Base-by-base conservation (phyloP, 2,888 invertebrate species). In the Cacoxenus indagator region DNA sequence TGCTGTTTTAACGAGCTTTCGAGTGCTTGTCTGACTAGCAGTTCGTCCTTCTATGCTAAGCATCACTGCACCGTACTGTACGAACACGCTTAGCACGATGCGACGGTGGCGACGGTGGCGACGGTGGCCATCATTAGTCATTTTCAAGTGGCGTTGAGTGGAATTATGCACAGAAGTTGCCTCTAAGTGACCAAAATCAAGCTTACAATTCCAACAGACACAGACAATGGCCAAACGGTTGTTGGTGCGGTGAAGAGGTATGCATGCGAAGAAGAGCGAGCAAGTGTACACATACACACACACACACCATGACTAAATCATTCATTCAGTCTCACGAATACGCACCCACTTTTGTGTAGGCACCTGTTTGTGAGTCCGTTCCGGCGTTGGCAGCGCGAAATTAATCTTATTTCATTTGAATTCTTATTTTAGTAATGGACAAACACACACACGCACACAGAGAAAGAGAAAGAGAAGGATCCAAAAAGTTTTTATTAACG, bases 331-430 rank as follows among this genome's bases (percentile, higher is more conserved):
- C 31, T 46, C 2, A 11, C 55, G n/a, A 17, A 24, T n/a, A n/a
- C 19, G 59, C n/a, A 17, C 11, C 14, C 43, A 43, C n/a, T 24
- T 11, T 45, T 43, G 6, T 1, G 8, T 62, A 17, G 45, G 11
- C 8, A 14, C 4, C 19, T 37, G 22, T 19, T 9, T 51, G 51
- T 51, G 4, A 19, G 51, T 51, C 9, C 9, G 19, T 17, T n/a
- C 31, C 24, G 27, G 48, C 31, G 37, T 29, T 37, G 48, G 57
- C 54, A 68, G 27, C 68, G 51, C 62, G 69, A 75, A 82, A 85
- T 85, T 82, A 85, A 86, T 86, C 86, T 81, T 84, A 79, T 84
- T 86, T 85, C 82, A 84, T 85, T 83, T 84, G 82, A 84, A 80
- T 84, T 84, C 84, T 74, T 75, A 70, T 75, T 75, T 72, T 82